Conservation (phyloP, 1,140 invertebrate genomes). For the Trichonephila clavata region DNA sequence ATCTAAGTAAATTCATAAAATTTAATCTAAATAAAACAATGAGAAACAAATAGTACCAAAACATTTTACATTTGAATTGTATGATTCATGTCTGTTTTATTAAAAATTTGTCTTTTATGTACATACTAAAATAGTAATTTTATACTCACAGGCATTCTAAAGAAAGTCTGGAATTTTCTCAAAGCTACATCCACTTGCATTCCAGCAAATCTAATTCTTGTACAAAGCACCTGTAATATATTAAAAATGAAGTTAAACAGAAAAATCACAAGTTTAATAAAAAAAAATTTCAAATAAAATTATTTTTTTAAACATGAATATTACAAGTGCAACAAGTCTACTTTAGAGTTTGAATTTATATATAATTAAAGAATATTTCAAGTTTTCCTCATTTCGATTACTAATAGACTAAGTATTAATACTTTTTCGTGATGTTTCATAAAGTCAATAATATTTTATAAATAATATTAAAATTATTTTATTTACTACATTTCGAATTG, state of each 20-base stretch:
- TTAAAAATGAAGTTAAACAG: not conserved
- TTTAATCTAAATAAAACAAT: not conserved
- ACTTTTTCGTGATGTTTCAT: too few relatives aligned
- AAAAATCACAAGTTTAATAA: not conserved
- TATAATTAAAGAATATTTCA: too few relatives aligned
- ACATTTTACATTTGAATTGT: not conserved
- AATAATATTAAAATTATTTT: too few relatives aligned
- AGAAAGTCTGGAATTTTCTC: constrained; percentile 97
- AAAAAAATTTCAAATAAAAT: too few relatives aligned
- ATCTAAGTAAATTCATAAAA: too few relatives aligned
- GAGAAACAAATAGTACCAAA: not conserved
- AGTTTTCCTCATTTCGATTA: too few relatives aligned
- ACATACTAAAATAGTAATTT: not conserved
- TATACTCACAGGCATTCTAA: constrained; percentile 91
- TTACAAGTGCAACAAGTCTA: not conserved
- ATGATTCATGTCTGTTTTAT: not conserved
- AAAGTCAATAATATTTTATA: too few relatives aligned
- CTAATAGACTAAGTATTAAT: too few relatives aligned
- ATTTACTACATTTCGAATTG: too few relatives aligned
- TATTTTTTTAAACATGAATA: not conserved
- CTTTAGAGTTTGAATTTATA: too few relatives aligned
- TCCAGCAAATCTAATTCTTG: constrained; percentile 96
- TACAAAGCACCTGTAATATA: constrained; percentile 90
- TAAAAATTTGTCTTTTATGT: too few relatives aligned
- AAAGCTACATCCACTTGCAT: constrained; percentile 98